Conservation (phyloP, 2,888 invertebrate genomes). For the Rhopalosiphum nymphaeae region DNA sequence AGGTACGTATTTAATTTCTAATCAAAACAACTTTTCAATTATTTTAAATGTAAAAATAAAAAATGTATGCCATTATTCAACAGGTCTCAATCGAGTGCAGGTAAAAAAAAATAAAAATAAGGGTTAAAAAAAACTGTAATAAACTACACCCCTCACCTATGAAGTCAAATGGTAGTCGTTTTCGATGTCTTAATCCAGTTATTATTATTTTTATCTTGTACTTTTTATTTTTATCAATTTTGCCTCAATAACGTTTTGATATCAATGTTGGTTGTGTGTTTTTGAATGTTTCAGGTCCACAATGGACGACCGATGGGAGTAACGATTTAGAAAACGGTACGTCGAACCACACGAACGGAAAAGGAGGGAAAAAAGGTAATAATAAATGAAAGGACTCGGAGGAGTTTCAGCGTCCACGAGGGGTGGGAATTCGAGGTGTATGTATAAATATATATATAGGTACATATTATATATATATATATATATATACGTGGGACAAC, state of each 20-base stretch:
- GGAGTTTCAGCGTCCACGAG: background rate
- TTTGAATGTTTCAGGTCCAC: slow-evolving; percentile 59
- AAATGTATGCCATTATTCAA: slow-evolving; percentile 22
- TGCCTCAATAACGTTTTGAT: background rate
- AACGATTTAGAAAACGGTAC: slow-evolving; percentile 58
- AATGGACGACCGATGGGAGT: slow-evolving; percentile 50
- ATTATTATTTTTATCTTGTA: background rate
- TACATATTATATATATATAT: background rate
- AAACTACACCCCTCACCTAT: background rate
- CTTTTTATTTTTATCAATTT: background rate
- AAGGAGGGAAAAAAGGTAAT: slow-evolving; percentile 57
- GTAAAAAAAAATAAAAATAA: background rate
- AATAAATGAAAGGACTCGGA: background rate
- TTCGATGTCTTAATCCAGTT: background rate
- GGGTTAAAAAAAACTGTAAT: background rate
- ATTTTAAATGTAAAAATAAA: background rate
- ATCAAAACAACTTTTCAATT: background rate
- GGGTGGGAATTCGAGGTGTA: background rate
- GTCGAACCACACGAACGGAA: slow-evolving; percentile 55
- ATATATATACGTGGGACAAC: background rate
- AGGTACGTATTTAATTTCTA: background rate
- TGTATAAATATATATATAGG: background rate
- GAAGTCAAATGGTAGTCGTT: background rate
- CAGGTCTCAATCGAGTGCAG: background rate
- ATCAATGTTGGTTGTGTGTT: slow-evolving; percentile 29